Percentiles rank a stretch among this genome's conserved stretches.
These are phyloP conservation scores for Cephalopachus bancanus DNA, from an alignment of 2,797 vertebrate genomes.

Conservation along the genomic window DNA sequence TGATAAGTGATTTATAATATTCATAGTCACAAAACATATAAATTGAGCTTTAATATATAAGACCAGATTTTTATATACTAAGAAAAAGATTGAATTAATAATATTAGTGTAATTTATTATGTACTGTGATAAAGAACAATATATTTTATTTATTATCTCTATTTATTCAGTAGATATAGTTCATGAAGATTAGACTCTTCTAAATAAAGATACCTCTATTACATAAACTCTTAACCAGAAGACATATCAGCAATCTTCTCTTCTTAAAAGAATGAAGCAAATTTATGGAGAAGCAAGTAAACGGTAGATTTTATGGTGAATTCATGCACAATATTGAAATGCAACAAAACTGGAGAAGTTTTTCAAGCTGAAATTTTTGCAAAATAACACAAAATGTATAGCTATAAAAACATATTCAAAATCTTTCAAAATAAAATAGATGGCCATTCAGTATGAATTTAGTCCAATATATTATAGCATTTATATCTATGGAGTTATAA, in stretches of 20 bases:
- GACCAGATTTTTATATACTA: background rate
- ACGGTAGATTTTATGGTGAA: background rate
- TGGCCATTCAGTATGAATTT: background rate
- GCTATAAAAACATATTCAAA: background rate
- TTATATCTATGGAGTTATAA: background rate
- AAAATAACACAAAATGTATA: background rate
- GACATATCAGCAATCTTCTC: background rate
- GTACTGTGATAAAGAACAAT: background rate
- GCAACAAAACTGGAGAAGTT: background rate
- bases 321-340: background rate
- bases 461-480: background rate
- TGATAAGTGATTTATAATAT: background rate
- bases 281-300: background rate
- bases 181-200: background rate
- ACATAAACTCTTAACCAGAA: background rate
- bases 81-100: background rate
- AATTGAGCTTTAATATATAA: background rate
- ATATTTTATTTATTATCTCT: background rate
- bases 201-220: background rate
- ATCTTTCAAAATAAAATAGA: constrained; percentile 10
- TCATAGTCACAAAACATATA: background rate
- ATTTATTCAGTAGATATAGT: background rate
- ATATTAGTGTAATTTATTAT: background rate
- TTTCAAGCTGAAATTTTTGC: background rate
- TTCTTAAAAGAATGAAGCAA: background rate